phyloP scores from a whole-genome alignment of 2,797 vertebrate species.

The Telmatherina bonti region DNA sequence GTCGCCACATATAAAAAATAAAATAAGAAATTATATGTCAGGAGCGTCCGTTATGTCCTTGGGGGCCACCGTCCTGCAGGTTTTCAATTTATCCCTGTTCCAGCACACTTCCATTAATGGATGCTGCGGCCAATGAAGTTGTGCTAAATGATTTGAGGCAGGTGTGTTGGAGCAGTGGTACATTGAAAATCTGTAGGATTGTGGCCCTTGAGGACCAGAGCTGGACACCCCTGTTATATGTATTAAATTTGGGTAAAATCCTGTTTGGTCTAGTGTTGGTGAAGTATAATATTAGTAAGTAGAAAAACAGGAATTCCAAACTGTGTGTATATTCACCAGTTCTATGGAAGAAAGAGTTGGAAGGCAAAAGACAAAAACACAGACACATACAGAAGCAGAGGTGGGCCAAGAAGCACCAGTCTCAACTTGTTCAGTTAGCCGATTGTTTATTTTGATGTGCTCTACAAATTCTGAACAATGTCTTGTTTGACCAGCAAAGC shows the following conservation, averaged over 20 bases:
- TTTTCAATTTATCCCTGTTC: too few species aligned
- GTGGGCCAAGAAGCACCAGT: conserved; percentile 17
- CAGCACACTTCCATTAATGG: too few species aligned
- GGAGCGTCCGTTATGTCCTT: too few species aligned
- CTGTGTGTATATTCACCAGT: conserved; percentile 7
- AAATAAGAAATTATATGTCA: too few species aligned
- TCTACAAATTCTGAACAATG: background rate
- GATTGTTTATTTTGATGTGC: background rate
- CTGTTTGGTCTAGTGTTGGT: background rate
- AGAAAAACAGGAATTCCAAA: conserved; percentile 20
- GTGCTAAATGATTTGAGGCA: too few species aligned
- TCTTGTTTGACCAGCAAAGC: background rate
- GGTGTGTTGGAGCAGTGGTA: too few species aligned
- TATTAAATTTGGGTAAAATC: background rate
- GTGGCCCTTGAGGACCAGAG: too few species aligned
- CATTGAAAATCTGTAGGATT: too few species aligned
- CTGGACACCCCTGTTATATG: too few species aligned
- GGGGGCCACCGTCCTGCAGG: too few species aligned
- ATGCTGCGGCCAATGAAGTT: too few species aligned
- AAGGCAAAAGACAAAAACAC: background rate
- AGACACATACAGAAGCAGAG: conserved; percentile 24
- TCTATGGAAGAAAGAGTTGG: conserved; percentile 20
- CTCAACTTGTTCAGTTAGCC: conserved; percentile 17
- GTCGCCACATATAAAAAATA: background rate
- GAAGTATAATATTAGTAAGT: background rate